phyloP scores from a whole-genome alignment of 64 coral and sea anemone species.

The Acropora yongei region DNA sequence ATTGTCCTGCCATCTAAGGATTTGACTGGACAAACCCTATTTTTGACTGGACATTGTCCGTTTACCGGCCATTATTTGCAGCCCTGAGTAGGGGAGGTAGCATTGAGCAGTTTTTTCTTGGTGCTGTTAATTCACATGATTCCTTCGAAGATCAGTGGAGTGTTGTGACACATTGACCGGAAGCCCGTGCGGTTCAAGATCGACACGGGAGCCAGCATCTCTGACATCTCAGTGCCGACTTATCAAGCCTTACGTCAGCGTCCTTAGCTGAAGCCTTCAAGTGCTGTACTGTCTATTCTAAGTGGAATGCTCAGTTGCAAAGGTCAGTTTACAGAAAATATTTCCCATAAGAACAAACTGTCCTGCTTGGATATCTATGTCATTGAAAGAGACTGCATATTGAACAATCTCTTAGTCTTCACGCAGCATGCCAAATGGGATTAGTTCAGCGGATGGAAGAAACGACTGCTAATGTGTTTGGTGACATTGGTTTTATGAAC shows the following conservation, averaged over 20 bases:
- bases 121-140: background rate
- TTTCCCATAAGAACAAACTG: no score
- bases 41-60: no score
- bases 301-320: conserved; percentile 16
- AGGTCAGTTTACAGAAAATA: background rate
- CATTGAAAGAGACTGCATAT: no score
- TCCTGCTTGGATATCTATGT: no score
- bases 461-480: no score
- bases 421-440: no score
- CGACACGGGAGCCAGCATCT: background rate
- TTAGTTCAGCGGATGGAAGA: no score
- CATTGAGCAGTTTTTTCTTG: background rate
- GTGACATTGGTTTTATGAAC: no score
- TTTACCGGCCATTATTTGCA: no score
- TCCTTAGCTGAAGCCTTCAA: background rate
- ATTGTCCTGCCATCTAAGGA: no score
- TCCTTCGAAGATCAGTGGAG: background rate
- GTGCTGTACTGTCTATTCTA: conserved; percentile 7
- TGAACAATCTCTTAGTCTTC: no score
- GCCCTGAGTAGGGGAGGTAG: background rate
- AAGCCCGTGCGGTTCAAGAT: background rate
- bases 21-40: no score
- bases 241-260: conserved; percentile 2
- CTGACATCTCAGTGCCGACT: background rate
- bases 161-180: conserved; percentile 2